These are phyloP conservation scores for Idaea straminata DNA, from an alignment of 2,888 invertebrate genomes.

Conservation along the genomic window DNA sequence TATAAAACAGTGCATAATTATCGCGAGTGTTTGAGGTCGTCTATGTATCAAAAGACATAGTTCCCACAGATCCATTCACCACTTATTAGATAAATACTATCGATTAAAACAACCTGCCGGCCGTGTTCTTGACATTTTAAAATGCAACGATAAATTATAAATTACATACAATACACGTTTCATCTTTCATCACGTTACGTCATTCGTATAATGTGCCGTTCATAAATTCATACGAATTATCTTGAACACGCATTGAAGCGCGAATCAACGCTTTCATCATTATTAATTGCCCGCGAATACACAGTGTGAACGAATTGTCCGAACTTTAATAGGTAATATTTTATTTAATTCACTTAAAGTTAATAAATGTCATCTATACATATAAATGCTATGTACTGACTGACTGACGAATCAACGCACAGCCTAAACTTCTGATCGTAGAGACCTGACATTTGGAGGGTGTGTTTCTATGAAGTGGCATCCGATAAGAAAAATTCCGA, in stretches of 20 bases:
- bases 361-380: background rate
- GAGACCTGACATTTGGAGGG: too few relatives aligned
- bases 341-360: constrained; percentile 37
- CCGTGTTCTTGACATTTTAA: constrained; percentile 5
- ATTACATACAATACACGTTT: constrained; percentile 4
- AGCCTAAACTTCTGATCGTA: too few relatives aligned
- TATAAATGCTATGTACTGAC: background rate
- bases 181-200: constrained; percentile 4
- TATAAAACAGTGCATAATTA: too few relatives aligned
- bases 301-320: constrained; percentile 30
- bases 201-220: constrained; percentile 12
- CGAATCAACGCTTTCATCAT: constrained; percentile 41
- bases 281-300: constrained; percentile 45
- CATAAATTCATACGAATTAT: constrained; percentile 28
- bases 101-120: constrained; percentile 2
- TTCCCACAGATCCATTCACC: constrained; percentile 1
- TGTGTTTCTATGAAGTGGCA: too few relatives aligned
- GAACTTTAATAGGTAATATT: constrained; percentile 25
- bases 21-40: too few relatives aligned
- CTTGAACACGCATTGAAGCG: constrained; percentile 30
- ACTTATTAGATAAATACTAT: background rate
- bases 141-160: constrained; percentile 1
- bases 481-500: too few relatives aligned
- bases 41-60: background rate
- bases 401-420: too few relatives aligned